Conservation (phyloP, 2,888 invertebrate species). For the Atherix ibis region DNA sequence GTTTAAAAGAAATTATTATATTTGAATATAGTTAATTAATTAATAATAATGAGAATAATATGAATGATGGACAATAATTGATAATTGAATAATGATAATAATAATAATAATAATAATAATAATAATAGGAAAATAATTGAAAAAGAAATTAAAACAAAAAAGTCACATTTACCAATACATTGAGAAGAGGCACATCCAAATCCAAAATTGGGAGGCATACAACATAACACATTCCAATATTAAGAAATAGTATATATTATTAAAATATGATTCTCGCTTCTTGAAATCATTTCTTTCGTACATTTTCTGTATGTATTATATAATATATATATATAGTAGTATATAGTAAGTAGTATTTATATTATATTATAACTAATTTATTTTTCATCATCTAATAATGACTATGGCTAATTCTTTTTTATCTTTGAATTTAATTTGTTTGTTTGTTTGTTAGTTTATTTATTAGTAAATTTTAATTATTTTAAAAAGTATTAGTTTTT, state of each 20-base stretch:
- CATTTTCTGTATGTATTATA: conserved; percentile 14
- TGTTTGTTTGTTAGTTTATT: conserved; percentile 11
- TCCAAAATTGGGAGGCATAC: conserved; percentile 19
- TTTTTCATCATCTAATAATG: no score
- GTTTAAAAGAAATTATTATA: background rate
- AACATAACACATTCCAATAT: conserved; percentile 21
- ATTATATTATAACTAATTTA: background rate
- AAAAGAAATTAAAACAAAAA: conserved; percentile 19
- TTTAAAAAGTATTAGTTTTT: no score
- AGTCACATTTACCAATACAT: conserved; percentile 32
- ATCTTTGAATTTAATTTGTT: no score
- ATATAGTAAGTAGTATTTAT: background rate
- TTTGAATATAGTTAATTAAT: background rate
- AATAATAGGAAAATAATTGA: conserved; percentile 19
- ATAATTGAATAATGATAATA: background rate
- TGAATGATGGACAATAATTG: background rate
- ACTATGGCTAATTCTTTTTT: no score
- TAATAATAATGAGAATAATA: background rate
- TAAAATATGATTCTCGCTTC: no score
- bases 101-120: no score
- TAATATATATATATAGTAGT: conserved; percentile 11
- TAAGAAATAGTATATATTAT: conserved; percentile 15
- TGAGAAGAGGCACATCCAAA: conserved; percentile 20
- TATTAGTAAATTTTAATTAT: conserved; percentile 1
- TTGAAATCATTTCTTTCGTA: no score